Evolutionary conservation across 2,113 vertebrate genomes (phyloP), one percentile per base, ranked within the genome.

Genomic region (Pundamilia nyererei): DNA sequence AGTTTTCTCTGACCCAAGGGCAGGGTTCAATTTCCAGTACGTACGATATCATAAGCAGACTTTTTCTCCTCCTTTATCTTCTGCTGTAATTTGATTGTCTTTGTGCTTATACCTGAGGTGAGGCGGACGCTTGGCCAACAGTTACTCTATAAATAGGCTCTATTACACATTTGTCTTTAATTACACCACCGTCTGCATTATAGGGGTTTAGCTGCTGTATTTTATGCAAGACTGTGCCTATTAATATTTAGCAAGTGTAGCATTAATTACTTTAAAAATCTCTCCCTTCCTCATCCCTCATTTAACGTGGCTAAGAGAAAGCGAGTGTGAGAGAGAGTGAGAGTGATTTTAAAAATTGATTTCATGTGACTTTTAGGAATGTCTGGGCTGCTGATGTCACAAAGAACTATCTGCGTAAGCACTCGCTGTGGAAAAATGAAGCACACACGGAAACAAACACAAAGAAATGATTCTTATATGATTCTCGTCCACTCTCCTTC

Each of bases 181-280:
- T 98, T 98, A 98, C 97, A 97, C 96, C 95, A 96, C 88, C 87
- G 95, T 98, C 97, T 97, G 96, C 97, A 97, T 98, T 97, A 96
- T 96, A 94, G 97, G 96, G 97, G 97, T 98, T 98, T 98, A 97
- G 97, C 98, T 95, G 96, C 97, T 97, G 98, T 98, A 98, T 99
- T 98, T 99, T 98, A 99, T 98, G 97, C 97, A 98, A 96, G 97
- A 96, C 97, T 96, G 95, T 97, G 97, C 96, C 96, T 98, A 97
- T 99, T 99, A 98, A 98, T 98, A 99, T 98, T 98, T 97, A 98
- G 97, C 96, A 97, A 97, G 97, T 97, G 97, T 98, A 97, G 97
- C 97, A 98, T 99, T 99, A 98, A 99, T 99, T 98, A 99, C 97
- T 97, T 97, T 62, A 85, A 97, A 98, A 98, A 96, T 97, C 96